These are phyloP conservation scores for Mallotus villosus DNA, from an alignment of 2,797 vertebrate species.

Conservation along the genomic window DNA sequence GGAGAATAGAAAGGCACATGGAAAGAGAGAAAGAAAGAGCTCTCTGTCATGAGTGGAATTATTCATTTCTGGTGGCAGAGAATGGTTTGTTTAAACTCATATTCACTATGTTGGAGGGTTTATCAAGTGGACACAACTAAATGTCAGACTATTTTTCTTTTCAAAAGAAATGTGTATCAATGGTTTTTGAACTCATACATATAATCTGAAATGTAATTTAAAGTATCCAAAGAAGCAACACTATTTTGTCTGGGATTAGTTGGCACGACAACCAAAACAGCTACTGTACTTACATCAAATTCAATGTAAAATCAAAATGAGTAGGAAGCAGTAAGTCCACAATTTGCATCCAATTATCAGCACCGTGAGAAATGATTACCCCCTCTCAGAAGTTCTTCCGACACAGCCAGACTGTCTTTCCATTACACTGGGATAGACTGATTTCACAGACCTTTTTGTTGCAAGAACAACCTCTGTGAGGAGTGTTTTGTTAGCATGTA, in stretches of 20 bases:
- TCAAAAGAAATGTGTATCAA: not conserved
- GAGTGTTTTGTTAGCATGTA: slow-evolving; percentile 56
- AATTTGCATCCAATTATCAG: slow-evolving; percentile 35
- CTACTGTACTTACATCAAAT: slow-evolving; percentile 29
- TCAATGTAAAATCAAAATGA: not conserved
- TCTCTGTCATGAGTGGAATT: slow-evolving; percentile 35
- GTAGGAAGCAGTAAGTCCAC: slow-evolving; percentile 19
- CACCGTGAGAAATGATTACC: slow-evolving; percentile 53
- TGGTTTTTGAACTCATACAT: not conserved
- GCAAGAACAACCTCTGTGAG: slow-evolving; percentile 46
- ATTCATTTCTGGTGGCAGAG: too few relatives aligned
- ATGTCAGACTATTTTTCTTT: not conserved
- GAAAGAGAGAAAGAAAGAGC: slow-evolving; percentile 40
- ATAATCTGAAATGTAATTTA: not conserved
- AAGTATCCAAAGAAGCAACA: not conserved
- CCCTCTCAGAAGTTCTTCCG: slow-evolving; percentile 42
- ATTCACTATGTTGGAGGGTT: not conserved
- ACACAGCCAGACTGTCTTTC: slow-evolving; percentile 32
- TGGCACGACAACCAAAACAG: slow-evolving; percentile 37
- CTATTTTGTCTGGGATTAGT: not conserved
- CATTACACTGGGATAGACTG: slow-evolving; percentile 30
- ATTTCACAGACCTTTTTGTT: slow-evolving; percentile 41
- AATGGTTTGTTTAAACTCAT: not conserved
- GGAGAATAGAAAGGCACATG: slow-evolving; percentile 39
- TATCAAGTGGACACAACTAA: not conserved